These are phyloP conservation scores for Pseudorasbora parva DNA, from an alignment of 2,113 vertebrate species.

Conservation along the genomic window DNA sequence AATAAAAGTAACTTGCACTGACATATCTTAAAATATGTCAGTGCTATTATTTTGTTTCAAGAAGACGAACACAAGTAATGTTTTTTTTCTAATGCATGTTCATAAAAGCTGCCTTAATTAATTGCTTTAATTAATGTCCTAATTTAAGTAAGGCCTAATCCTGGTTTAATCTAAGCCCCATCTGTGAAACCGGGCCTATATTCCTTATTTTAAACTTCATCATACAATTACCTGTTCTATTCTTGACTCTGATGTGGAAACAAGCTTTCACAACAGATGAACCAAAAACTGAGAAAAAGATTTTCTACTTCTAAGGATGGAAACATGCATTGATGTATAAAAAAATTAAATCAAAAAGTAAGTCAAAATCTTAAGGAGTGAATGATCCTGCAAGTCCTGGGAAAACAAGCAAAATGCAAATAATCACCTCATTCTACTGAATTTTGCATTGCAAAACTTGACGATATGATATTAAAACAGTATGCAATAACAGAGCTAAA, in stretches of 20 bases:
- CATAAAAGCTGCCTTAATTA: no score
- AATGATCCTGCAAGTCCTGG: neutral
- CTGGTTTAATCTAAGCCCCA: no score
- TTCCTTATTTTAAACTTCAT: neutral
- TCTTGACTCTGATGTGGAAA: neutral
- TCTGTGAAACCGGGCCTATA: no score
- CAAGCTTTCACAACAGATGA: neutral
- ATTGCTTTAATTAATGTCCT: no score
- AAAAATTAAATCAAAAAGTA: neutral
- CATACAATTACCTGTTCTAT: neutral
- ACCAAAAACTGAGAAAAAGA: neutral
- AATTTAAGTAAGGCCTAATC: no score
- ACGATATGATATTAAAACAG: neutral
- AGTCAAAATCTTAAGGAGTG: neutral
- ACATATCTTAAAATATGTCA: no score
- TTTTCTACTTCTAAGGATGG: neutral
- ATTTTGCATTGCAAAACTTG: conserved; percentile 7
- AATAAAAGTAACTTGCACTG: no score
- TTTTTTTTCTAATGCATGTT: no score
- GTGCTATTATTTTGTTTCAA: no score
- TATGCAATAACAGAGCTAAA: neutral
- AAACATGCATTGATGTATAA: neutral
- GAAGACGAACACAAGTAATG: no score
- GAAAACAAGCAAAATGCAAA: neutral
- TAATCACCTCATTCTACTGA: neutral